Evolutionary conservation across 1,140 invertebrate species (phyloP).

Genomic region (Eurosta solidaginis): DNA sequence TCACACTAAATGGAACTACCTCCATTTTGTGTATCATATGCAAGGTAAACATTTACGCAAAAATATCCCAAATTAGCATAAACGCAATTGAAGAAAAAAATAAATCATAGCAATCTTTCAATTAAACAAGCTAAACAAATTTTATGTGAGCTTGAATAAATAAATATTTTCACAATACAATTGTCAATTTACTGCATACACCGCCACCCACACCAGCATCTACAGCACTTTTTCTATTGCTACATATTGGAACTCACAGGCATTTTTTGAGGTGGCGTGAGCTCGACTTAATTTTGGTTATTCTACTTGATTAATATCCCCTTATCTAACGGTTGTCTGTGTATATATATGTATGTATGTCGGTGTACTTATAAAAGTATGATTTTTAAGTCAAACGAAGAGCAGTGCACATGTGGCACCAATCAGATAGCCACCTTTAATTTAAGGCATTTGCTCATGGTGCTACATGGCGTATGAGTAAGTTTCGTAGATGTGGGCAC

Average conservation of each 20-base stretch:
- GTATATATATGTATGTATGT: not conserved
- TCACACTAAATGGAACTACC: no score
- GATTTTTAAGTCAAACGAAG: no score
- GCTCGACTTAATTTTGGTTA: not conserved
- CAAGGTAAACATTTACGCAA: not conserved
- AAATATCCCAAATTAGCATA: not conserved
- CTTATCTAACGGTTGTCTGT: not conserved
- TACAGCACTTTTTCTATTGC: not conserved
- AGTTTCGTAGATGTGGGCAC: no score
- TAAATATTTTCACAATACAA: not conserved
- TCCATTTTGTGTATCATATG: no score
- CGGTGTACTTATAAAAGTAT: no score
- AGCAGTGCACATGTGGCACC: not conserved
- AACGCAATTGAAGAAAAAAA: not conserved
- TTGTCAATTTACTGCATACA: no score
- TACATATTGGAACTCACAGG: not conserved
- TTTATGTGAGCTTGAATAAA: not conserved
- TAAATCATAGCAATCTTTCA: not conserved
- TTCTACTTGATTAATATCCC: not conserved
- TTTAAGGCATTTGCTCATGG: not conserved
- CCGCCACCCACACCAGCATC: not conserved
- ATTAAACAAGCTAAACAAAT: not conserved
- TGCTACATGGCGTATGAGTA: conserved; percentile 13
- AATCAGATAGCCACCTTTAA: not conserved
- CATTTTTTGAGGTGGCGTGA: conserved; percentile 3